A percentile compares a stretch with the other conserved stretches of the same genome.
Conservation (phyloP, 2,797 vertebrate species). For the Onychomys torridus region DNA sequence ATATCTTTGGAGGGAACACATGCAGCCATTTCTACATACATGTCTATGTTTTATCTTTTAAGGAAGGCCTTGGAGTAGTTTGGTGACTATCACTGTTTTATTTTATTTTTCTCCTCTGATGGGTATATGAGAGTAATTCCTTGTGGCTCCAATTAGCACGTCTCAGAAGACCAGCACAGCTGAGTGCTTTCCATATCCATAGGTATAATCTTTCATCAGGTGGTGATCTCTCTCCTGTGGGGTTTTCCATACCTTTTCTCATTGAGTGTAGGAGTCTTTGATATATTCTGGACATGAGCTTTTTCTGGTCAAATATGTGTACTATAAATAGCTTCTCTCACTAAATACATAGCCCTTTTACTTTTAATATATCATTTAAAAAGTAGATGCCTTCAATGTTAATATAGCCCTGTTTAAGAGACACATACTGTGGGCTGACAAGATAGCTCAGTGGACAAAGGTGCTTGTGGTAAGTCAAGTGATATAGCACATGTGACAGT, state of each 20-base stretch:
- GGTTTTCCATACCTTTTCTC: conserved; percentile 29
- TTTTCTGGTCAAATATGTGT: not conserved
- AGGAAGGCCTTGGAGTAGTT: not conserved
- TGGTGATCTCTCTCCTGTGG: not conserved
- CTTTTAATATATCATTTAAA: conserved; percentile 8
- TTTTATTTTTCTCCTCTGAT: not conserved
- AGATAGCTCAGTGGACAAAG: not conserved
- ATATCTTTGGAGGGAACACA: not conserved
- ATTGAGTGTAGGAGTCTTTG: conserved; percentile 13
- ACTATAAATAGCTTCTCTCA: not conserved
- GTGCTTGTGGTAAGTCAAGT: not conserved
- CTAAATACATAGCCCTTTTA: conserved; percentile 8
- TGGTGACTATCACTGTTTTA: not conserved
- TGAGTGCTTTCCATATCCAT: not conserved
- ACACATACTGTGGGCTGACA: not conserved
- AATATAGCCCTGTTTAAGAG: conserved; percentile 21
- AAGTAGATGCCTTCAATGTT: conserved; percentile 42
- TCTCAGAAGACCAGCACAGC: conserved; percentile 11
- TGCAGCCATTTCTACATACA: not conserved
- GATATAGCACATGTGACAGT: not conserved
- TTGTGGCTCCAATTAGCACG: conserved; percentile 35
- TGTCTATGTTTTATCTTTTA: not conserved
- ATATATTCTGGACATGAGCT: not conserved
- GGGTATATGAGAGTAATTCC: not conserved
- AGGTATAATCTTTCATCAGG: not conserved